Conservation (phyloP, 2,888 invertebrate species). For the Ochropleura leucogaster region DNA sequence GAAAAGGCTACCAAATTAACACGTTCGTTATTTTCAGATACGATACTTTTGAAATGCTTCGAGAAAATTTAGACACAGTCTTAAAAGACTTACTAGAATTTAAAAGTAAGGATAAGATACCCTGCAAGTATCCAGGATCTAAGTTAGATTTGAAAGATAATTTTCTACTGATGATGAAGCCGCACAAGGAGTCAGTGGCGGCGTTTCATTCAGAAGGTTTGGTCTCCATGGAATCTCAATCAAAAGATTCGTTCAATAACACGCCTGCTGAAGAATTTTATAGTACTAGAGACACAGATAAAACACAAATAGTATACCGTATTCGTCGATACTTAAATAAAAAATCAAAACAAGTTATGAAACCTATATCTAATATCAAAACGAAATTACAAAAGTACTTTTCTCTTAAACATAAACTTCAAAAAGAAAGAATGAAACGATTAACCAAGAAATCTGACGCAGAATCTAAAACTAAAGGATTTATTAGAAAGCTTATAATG, state of each 20-base stretch:
- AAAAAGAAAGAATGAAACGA: slow-evolving; percentile 59
- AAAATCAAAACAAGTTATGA: slow-evolving; percentile 71
- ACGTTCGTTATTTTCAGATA: slow-evolving; percentile 83
- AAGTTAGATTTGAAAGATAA: slow-evolving; percentile 78
- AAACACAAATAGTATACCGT: slow-evolving; percentile 78
- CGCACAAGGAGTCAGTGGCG: slow-evolving; percentile 21
- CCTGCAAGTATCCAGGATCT: slow-evolving; percentile 81
- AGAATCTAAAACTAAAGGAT: slow-evolving; percentile 28
- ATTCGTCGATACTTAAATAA: slow-evolving; percentile 82
- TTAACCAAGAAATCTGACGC: slow-evolving; percentile 33
- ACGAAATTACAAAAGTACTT: slow-evolving; percentile 67
- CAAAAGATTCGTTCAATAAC: slow-evolving; percentile 58
- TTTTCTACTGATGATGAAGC: slow-evolving; percentile 69
- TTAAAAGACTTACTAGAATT: slow-evolving; percentile 92
- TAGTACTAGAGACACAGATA: slow-evolving; percentile 64
- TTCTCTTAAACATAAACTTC: slow-evolving; percentile 47
- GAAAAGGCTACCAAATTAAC: not conserved
- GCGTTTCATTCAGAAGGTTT: slow-evolving; percentile 54
- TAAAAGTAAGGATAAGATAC: slow-evolving; percentile 76
- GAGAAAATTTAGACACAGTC: slow-evolving; percentile 94
- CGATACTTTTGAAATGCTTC: slow-evolving; percentile 97
- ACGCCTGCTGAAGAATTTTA: slow-evolving; percentile 28
- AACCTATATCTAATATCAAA: slow-evolving; percentile 71
- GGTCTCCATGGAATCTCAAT: slow-evolving; percentile 63
- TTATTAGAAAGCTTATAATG: slow-evolving; percentile 56